Evolutionary conservation across 1,140 invertebrate species (phyloP), one percentile per base, ranked within the genome.

Genomic region (Drosophila azteca): DNA sequence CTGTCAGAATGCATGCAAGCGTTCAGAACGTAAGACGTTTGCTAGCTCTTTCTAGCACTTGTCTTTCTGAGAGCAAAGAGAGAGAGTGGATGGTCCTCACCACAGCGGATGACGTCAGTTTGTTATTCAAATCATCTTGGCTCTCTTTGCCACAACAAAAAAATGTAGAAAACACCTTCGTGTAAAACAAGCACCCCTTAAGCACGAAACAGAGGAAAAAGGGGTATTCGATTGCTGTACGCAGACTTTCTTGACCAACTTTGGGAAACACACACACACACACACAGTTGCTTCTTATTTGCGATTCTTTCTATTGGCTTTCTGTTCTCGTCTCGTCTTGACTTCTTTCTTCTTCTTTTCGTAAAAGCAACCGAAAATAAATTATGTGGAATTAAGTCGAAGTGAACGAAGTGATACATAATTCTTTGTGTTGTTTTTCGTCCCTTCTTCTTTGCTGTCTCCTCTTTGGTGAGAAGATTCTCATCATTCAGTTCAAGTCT

Each of bases 381-480:
- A 84, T 84, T 84, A 84, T 79, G 80, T 84, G 80, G 80, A 84
- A 84, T 80, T 84, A 84, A 84, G 80, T 84, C 80, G 79, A 72
- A 84, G n/a, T n/a, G n/a, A n/a, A 83, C 80, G 80, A 84, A 84
- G 80, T 84, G 80, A 84, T 84, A 84, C 80, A 84, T 84, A 84
- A 84, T 84, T 84, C 80, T 73, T 84, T 79, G 59, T 77, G 66
- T 49, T 69, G 73, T 62, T 81, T 62, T 45, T 9, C 26, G 45
- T 15, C 41, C 43, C 35, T 46, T 69, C 52, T 48, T 62, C 76
- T 66, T 35, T 31, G 54, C n/a, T 71, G 73, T 54, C 17, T 72
- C 48, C 15, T 35, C 50, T 22, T 29, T 20, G 45, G 26, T 26
- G 45, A 35, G 74, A 60, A 48, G 4, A 5, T 26, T 26, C 24